These are phyloP conservation scores for Melanostigma gelatinosum DNA, from an alignment of 2,113 vertebrate genomes.

Conservation along the genomic window DNA sequence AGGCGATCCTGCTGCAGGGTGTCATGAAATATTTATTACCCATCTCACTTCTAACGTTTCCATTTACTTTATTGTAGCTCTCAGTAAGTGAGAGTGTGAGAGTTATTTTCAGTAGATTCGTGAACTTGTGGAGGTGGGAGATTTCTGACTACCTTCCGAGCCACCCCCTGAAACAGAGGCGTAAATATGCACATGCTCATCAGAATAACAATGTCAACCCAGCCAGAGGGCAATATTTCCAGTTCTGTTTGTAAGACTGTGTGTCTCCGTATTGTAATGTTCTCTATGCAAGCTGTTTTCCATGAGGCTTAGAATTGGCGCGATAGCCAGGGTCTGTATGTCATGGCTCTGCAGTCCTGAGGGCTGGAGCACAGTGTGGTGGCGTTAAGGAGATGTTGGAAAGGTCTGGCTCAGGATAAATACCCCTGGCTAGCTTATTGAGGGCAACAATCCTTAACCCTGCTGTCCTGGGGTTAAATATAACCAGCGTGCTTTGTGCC, in stretches of 20 bases:
- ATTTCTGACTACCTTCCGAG: conserved; percentile 58
- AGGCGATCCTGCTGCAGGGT: conserved; percentile 49
- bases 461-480: conserved; percentile 77
- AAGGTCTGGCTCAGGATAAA: conserved; percentile 77
- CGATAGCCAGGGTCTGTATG: conserved; percentile 67
- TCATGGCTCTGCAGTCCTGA: conserved; percentile 57
- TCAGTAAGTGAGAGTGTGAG: conserved; percentile 52
- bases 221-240: conserved; percentile 35
- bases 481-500: conserved; percentile 72
- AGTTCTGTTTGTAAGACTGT: conserved; percentile 32
- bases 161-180: conserved; percentile 50
- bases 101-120: conserved; percentile 55
- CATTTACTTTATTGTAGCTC: conserved; percentile 63
- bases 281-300: conserved; percentile 46
- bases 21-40: conserved; percentile 72
- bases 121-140: conserved; percentile 61
- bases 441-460: conserved; percentile 73
- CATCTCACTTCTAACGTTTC: conserved; percentile 57
- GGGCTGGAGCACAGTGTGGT: conserved; percentile 61
- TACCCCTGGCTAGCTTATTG: conserved; percentile 71
- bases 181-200: conserved; percentile 61
- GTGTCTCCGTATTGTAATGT: conserved; percentile 37
- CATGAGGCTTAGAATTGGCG: conserved; percentile 67
- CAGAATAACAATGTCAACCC: conserved; percentile 65
- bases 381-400: conserved; percentile 75